Evolutionary conservation across 2,113 vertebrate species (phyloP), one percentile per base, ranked within the genome.

Genomic region (Cyphomyrus plagiostoma): DNA sequence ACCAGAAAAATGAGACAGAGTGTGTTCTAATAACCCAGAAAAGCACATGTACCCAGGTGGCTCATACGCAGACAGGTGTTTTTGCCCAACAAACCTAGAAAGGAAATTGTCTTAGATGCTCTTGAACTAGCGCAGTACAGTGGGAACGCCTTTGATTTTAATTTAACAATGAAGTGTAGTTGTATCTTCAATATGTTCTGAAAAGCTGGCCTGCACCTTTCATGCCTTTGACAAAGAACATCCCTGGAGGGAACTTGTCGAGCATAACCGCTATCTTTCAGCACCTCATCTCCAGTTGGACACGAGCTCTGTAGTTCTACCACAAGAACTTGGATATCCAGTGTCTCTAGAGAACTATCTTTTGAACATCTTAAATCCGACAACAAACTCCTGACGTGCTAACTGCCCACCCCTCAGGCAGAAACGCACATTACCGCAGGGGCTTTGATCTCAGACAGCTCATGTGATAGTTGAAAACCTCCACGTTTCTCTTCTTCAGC

Each of bases 391-490:
- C 15, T 13, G 30, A 19, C n/a, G 56, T 56, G 46, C 26, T 35
- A 30, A 53, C 30, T 53, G 46, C 49, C 85, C 85, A 35, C 11
- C 85, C 85, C 82, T 84, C 45, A 45, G 39, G 21, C 45, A n/a
- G 19, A 84, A 23, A 84, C 82, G 7, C 45, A 48, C 45, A 48
- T 84, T 84, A 48, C 82, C 45, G 11, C 45, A 46, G 42, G 82
- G 82, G 50, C 50, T 87, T 87, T 87, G 49, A 87, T 87, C 85
- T 87, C n/a, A 53, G 49, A 56, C 50, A 87, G 26, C n/a, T 87
- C 85, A 50, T 87, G 50, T 87, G 49, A 53, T 87, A 26, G 13
- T 50, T 50, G 1, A 50, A 53, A 30, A 35, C 49, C 50, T 30
- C 85, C 85, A 15, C 50, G 10, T 53, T 87, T 56, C 49, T 50